Evolutionary conservation across 2,888 invertebrate species (phyloP), one percentile per base, ranked within the genome.

Genomic region (Eupithecia exiguata): DNA sequence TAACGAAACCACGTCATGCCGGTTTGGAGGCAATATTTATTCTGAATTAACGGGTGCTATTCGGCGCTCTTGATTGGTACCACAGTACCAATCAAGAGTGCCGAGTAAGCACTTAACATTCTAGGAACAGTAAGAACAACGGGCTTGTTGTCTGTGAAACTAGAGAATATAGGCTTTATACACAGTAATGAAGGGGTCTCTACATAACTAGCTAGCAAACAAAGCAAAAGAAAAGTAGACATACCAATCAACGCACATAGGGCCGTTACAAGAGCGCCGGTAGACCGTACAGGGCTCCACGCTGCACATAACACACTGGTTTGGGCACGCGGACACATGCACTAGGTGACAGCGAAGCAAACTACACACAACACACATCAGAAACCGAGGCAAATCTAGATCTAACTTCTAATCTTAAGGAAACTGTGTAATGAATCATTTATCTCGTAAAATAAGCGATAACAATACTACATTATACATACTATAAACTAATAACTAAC

Each of bases 231-330:
- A 63, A 75, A 90, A 21, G 9, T 9, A n/a, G 5, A 71, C 93
- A 81, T 91, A 94, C 94, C 94, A 94, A 81, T 94, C 91, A 74
- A 92, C 86, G 80, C 94, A 94, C 71, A 94, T 85, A 1, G 93
- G 88, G n/a, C 94, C 94, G 21, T 86, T 82, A 81, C 94, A 94
- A n/a, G 83, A 82, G 6, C 91, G 85, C 69, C 94, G 84, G 81
- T 88, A 94, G 71, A 93, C 91, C 35, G 91, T 89, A 83, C 94
- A 94, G 5, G 90, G 89, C 70, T 85, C 83, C 74, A 86, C 81
- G 84, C 92, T 93, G 92, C 92, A 93, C 90, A 94, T 86, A 89
- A 91, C 81, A 90, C 89, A 91, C 79, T 86, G 86, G 86, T 91
- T 87, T 84, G 87, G 92, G 84, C 94, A 94, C 85, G 91, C 92